Base-by-base conservation (phyloP, 1,140 invertebrate genomes). In the Mercenaria mercenaria region DNA sequence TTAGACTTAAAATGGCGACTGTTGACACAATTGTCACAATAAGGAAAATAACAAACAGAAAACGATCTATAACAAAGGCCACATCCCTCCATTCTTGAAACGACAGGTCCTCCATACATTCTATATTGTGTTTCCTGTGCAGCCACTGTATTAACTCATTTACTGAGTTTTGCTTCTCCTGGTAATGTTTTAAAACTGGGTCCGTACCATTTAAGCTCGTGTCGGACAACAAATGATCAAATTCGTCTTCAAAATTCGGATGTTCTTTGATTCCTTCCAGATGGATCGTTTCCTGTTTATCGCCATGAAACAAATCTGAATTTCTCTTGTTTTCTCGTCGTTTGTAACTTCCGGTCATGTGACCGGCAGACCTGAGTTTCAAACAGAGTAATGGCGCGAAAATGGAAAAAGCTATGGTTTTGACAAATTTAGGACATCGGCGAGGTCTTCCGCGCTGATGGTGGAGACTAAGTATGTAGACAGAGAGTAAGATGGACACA, bases 41-140 rank as follows among this genome's bases (percentile, higher is more conserved):
- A 43, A 97, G 95, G 93, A 97, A 97, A 4, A 97, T 90, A 95
- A 96, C 96, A 92, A 97, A 97, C 18, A 97, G 95, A 15, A 97
- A 93, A n/a, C 96, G 91, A 92, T 97, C 97, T 10, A 97, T 94
- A 34, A 96, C 95, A 89, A 96, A 95, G 18, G 97, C 97, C 13
- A 97, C 94, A 87, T 96, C 94, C 32, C 96, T 90, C 97, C 97
- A 97, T 92, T 97, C 96, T 47, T 96, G 93, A 41, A 96, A 95
- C 0, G 96, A 88, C 29, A 92, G 88, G 56, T 94, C 92, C 52
- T 93, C 93, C n/a, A 88, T 77, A 6, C 91, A 74, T 29, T 95
- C 94, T 11, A 92, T 88, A 1, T 77, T 59, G 23, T 94, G 92
- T 39, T 92, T 91, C 34, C 32, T 89, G 59, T 93, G 91, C 26